Evolutionary conservation across 1,140 invertebrate species (phyloP), one percentile per base, ranked within the genome.

Genomic region (Chelonus insularis): DNA sequence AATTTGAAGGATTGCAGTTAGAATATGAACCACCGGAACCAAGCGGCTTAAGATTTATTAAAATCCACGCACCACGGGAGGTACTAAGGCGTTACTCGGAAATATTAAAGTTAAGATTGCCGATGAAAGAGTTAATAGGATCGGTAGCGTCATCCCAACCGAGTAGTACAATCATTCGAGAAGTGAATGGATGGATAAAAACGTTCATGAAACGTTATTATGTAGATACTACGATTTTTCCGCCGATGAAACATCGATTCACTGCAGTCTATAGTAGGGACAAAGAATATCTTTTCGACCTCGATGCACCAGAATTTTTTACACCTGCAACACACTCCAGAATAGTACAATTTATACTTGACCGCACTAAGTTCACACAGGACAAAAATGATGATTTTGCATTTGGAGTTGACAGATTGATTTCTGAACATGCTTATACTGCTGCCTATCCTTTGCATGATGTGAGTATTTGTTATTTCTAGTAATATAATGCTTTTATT

Each of bases 391-490:
- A 91, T 69, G 86, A 89, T 72, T 89, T 91, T 83, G 86, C 88
- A 61, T 92, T 94, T 78, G 95, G 94, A 32, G 90, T 97, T 56
- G 88, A 93, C 67, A 86, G 93, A 67, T 84, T 97, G 51, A 84
- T 96, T 9, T 82, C 85, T 41, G 90, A 94, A 65, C 84, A 83
- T 36, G 86, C 87, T 5, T 97, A 96, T 68, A 84, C 84, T 58
- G 93, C 94, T 21, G 91, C 92, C 0, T 97, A 95, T 83, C 93
- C 95, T 1, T 79, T 97, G 29, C 95, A 97, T 73, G 95, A 97
- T 85, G 94, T 93, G 77, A 86, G 85, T 79, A 25, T 48, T 6
- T 43, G 4, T 8, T 8, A 43, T 43, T 14, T 7, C 14, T 43
- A 39, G n/a, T n/a, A 4, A 39, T n/a, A 39, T 11, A 39, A 16